Percentiles rank a stretch among this genome's conserved stretches.
Evolutionary conservation across 2,888 invertebrate genomes (phyloP).

Genomic region (Hirtodrosophila alboralis): DNA sequence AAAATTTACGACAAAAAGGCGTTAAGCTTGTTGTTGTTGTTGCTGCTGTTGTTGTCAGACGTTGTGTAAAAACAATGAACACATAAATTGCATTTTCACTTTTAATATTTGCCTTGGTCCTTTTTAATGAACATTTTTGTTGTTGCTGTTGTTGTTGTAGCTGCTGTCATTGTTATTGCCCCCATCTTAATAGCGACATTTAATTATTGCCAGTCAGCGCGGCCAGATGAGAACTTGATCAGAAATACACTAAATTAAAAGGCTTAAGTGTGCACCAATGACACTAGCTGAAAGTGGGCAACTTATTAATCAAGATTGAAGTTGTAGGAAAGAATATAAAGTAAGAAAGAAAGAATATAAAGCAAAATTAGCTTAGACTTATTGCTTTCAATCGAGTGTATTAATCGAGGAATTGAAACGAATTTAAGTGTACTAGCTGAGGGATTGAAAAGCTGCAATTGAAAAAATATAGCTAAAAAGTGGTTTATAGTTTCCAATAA

Average conservation of each 20-base stretch:
- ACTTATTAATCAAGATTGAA: too few relatives aligned
- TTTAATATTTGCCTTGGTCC: slow-evolving; percentile 69
- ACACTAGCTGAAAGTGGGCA: slow-evolving; percentile 5
- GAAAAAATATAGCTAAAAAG: too few relatives aligned
- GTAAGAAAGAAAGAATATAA: too few relatives aligned
- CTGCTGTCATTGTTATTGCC: slow-evolving; percentile 35
- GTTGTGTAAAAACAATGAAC: slow-evolving; percentile 69
- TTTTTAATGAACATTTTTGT: slow-evolving; percentile 69
- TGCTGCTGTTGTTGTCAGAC: slow-evolving; percentile 25
- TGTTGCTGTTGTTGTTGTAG: slow-evolving; percentile 24
- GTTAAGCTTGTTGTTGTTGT: slow-evolving; percentile 64
- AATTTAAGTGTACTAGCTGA: too few relatives aligned
- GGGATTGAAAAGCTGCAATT: too few relatives aligned
- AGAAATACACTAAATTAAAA: slow-evolving; percentile 16
- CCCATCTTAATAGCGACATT: slow-evolving; percentile 42
- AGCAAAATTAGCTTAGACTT: too few relatives aligned
- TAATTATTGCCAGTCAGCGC: slow-evolving; percentile 43
- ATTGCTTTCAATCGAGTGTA: too few relatives aligned
- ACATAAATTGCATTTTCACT: slow-evolving; percentile 78
- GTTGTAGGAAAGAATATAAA: too few relatives aligned
- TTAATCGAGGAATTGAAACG: too few relatives aligned
- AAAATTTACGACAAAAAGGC: slow-evolving; percentile 76
- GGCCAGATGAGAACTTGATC: slow-evolving; percentile 37
- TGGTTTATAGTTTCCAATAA: too few relatives aligned
- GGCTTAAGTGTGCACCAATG: slow-evolving; percentile 7